A percentile compares a stretch with the other conserved stretches of the same genome.
Evolutionary conservation across 2,113 vertebrate genomes (phyloP).

Genomic region (Cochlearius cochlearius): DNA sequence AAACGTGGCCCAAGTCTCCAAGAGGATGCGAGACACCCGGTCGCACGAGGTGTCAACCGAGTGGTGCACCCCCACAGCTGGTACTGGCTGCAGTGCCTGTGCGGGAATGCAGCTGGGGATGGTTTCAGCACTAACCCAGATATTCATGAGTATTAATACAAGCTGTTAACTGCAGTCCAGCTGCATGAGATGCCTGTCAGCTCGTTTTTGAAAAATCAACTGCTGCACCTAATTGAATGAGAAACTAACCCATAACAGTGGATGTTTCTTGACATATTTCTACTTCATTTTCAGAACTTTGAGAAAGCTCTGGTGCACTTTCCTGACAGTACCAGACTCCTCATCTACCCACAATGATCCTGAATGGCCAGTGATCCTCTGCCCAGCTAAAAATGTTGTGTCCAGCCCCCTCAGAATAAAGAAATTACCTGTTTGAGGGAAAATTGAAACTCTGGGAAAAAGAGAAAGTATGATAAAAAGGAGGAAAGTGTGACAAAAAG

Average conservation of each 20-base stretch:
- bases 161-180: not conserved
- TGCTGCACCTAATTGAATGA: not conserved
- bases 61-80: not conserved
- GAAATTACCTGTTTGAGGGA: not conserved
- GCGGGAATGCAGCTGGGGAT: rapidly evolving
- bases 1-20: rapidly evolving
- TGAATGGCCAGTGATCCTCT: not conserved
- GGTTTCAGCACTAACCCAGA: not conserved
- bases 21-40: not conserved
- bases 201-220: not conserved
- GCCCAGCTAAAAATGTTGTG: not conserved
- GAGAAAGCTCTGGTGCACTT: not conserved
- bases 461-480: not conserved
- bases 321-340: not conserved
- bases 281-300: not conserved
- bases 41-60: rapidly evolving
- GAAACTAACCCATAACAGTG: no score
- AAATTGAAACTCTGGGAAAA: not conserved
- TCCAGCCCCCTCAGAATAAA: not conserved
- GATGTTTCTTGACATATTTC: not conserved
- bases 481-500: not conserved
- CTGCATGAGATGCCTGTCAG: not conserved
- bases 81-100: rapidly evolving
- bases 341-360: not conserved
- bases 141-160: rapidly evolving